Evolutionary conservation across 2,888 invertebrate species (phyloP), one percentile per base, ranked within the genome.

Genomic region (Aspidapion aeneum): DNA sequence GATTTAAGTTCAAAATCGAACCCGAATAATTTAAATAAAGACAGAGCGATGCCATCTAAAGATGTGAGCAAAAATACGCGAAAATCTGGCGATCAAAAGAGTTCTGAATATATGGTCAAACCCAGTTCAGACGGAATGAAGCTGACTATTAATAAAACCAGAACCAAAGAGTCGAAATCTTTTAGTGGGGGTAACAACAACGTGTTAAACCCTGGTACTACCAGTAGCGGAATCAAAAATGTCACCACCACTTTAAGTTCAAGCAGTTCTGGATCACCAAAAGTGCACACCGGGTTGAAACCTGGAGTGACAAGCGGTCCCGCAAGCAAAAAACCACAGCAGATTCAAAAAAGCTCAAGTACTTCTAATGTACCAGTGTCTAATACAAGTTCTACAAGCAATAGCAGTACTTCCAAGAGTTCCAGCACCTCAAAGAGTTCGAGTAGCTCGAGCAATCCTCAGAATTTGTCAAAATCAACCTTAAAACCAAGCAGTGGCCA

Each of bases 91-190:
- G 83, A 82, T 50, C 83, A 80, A 63, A 90, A 90, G 80, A 90
- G 90, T 75, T 89, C 90, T 21, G 93, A 93, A 74, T 94, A 94
- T 74, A 93, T 93, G 89, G 92, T 95, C 0, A 95, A 94, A 75
- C 90, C 91, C 18, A 93, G 93, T 75, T 88, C 89, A 17, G 94
- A 94, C 71, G 94, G 94, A 1, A 92, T 96, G 82, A 96, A 95
- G 78, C 86, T 95, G 61, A 96, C 94, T 1, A 94, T 95, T 21
- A 95, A 94, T 74, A 95, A 95, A 81, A 93, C 94, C 0, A 84
- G 90, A 73, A 86, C 87, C 19, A 90, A 91, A 75, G 90, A 91
- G 63, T 85, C 85, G 0, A 67, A 63, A 54, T 59, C 61, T 21
- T 52, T 51, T 18, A 86, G 86, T 18, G 78, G 79, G 50, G 80